Evolutionary conservation across 92 coral and sea anemone genomes (phyloP).

Genomic region (Heteractis magnifica): DNA sequence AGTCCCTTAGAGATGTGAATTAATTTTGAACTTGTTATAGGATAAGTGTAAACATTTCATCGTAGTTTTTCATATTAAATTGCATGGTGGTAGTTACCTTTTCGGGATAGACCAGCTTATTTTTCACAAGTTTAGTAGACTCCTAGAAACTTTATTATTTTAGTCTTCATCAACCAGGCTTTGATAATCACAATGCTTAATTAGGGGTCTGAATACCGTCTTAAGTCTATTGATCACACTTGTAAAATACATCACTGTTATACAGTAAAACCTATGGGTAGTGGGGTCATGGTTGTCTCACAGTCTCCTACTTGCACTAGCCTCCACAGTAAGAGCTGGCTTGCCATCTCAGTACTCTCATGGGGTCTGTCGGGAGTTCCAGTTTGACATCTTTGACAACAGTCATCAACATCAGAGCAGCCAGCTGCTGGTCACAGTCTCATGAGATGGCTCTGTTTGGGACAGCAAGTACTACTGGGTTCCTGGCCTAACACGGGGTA

Average conservation of each 20-base stretch:
- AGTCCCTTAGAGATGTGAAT: background rate
- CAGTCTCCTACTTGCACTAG: slow-evolving; percentile 13
- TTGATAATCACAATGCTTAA: background rate
- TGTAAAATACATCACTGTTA: slow-evolving; percentile 15
- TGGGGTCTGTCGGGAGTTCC: slow-evolving; percentile 26
- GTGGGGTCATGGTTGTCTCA: slow-evolving; percentile 23
- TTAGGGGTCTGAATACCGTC: background rate
- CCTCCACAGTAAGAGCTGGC: slow-evolving; percentile 22
- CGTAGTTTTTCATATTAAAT: background rate
- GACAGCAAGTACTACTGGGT: slow-evolving; percentile 22
- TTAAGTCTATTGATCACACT: slow-evolving; percentile 16
- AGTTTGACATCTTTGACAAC: slow-evolving; percentile 16
- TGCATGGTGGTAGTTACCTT: background rate
- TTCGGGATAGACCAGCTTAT: background rate
- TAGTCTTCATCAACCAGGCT: background rate
- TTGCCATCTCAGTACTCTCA: slow-evolving; percentile 18
- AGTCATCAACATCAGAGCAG: slow-evolving; percentile 18
- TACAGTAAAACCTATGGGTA: slow-evolving; percentile 14
- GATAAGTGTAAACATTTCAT: background rate
- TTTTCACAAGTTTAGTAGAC: background rate
- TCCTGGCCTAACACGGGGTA: slow-evolving; percentile 27
- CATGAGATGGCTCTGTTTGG: slow-evolving; percentile 5
- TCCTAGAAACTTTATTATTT: background rate
- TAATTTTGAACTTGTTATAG: background rate
- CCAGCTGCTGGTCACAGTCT: slow-evolving; percentile 6